Evolutionary conservation across 2,888 invertebrate genomes (phyloP).

Genomic region (Phanerotoma sp.): DNA sequence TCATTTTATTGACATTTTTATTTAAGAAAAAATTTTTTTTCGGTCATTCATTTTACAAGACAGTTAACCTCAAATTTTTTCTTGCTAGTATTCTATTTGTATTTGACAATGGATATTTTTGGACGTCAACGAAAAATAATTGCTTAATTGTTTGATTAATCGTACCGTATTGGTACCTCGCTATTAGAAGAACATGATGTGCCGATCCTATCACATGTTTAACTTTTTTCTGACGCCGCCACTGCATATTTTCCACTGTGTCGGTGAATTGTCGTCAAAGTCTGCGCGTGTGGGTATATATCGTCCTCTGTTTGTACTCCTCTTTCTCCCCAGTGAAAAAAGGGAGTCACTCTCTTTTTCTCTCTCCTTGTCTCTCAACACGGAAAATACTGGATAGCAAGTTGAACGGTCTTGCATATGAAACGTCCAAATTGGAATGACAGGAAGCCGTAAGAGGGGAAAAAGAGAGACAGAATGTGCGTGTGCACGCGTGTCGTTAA

Average conservation of each 20-base stretch:
- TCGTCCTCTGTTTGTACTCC: slow-evolving; percentile 8
- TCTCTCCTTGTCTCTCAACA: background rate
- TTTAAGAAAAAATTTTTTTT: too few species aligned
- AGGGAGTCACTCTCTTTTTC: too few species aligned
- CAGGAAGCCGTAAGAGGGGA: slow-evolving; percentile 11
- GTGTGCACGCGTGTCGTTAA: background rate
- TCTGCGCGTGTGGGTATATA: slow-evolving; percentile 9
- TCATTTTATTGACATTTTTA: too few species aligned
- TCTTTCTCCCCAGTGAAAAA: slow-evolving; percentile 2
- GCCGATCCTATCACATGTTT: slow-evolving; percentile 55
- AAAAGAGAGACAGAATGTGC: background rate
- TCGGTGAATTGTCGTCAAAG: background rate
- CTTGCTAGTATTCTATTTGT: too few species aligned
- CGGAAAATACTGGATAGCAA: slow-evolving; percentile 7
- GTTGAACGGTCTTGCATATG: slow-evolving; percentile 9
- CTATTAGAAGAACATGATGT: slow-evolving; percentile 52
- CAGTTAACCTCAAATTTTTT: too few species aligned
- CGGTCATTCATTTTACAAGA: too few species aligned
- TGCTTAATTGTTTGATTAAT: too few species aligned
- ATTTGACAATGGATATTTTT: background rate
- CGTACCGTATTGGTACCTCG: slow-evolving; percentile 57
- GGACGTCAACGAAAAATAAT: too few species aligned
- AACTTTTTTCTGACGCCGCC: slow-evolving; percentile 53
- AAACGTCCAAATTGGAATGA: slow-evolving; percentile 8
- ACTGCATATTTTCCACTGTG: slow-evolving; percentile 48